A percentile compares a stretch with the other conserved stretches of the same genome.
Evolutionary conservation across 2,888 invertebrate genomes (phyloP).

Genomic region (Scaptodrosophila latifasciaeformis): DNA sequence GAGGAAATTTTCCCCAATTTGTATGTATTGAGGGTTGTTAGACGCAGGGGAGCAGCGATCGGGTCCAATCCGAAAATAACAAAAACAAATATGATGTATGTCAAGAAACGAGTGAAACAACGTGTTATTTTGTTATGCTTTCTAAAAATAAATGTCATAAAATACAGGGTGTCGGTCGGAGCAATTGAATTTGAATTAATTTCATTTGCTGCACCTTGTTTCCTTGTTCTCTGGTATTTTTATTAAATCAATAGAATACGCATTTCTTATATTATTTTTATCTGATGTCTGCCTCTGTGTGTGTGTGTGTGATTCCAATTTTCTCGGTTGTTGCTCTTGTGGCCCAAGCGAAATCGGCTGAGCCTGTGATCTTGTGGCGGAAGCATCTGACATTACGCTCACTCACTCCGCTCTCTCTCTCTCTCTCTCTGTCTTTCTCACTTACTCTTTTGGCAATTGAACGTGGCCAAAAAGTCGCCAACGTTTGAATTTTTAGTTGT

Average conservation of each 20-base stretch:
- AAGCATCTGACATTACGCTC: too few relatives aligned
- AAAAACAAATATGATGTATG: conserved; percentile 55
- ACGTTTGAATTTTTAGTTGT: conserved; percentile 63
- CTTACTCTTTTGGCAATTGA: conserved; percentile 24
- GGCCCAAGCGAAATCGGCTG: too few relatives aligned
- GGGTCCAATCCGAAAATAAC: too few relatives aligned
- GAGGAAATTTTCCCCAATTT: conserved; percentile 48
- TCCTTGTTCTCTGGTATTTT: conserved; percentile 32
- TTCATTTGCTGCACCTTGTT: not conserved
- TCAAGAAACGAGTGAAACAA: conserved; percentile 32
- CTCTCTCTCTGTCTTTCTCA: conserved; percentile 4
- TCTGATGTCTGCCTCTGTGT: conserved; percentile 31
- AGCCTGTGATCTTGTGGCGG: too few relatives aligned
- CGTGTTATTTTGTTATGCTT: conserved; percentile 54
- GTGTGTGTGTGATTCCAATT: conserved; percentile 17
- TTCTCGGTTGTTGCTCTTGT: too few relatives aligned
- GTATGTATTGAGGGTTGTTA: too few relatives aligned
- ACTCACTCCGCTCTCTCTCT: conserved; percentile 23
- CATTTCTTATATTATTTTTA: conserved; percentile 64
- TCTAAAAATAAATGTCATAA: conserved; percentile 46
- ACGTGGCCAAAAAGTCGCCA: conserved; percentile 62
- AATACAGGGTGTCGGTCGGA: conserved; percentile 30
- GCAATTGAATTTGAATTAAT: conserved; percentile 16
- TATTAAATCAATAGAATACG: conserved; percentile 64
- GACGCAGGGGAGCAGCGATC: too few relatives aligned